Base-by-base conservation (phyloP, 2,888 invertebrate genomes). In the Microchrysa polita region DNA sequence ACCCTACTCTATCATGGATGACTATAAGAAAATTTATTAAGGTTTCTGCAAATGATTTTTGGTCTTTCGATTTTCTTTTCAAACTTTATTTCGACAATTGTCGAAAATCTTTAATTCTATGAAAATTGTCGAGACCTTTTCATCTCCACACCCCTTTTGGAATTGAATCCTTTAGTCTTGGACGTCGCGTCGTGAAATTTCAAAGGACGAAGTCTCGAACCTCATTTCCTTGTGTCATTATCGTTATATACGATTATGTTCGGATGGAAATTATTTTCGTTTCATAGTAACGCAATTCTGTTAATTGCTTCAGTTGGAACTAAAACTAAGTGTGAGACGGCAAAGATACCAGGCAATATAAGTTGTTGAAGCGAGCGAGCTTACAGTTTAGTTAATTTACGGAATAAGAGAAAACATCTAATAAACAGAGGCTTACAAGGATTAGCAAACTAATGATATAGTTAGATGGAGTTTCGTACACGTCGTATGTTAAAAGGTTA, bases 391-490 rank as follows among this genome's bases (percentile, higher is more conserved):
- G 59, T 60, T 60, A 60, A 60, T 60, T 60, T 60, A 12, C 10
- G 27, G 27, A 60, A 60, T 60, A 10, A 60, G 27, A 60, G 27
- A 14, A 60, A 60, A 60, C 59, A 60, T 60, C 59, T 20, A 60
- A 60, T 60, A 60, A 60, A 60, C 59, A 60, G 20, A 20, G 59
- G 59, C 27, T 60, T 60, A 60, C 59, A 60, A n/a, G 59, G 59
- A 60, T 60, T 60, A 60, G 59, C 10, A 27, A 27, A 60, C 27
- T 27, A 14, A 20, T 14, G 14, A 14, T n/a, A n/a, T 60, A 20
- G 23, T 14, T 60, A n/a, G n/a, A n/a, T n/a, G n/a, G 16, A 27
- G 27, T 14, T 60, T 60, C 14, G 27, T 60, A 27, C 27, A 60
- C 4, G 23, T 27, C 59, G 1, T 20, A 20, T 16, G 10, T 12